These are phyloP conservation scores for Tyrannus savana DNA, from an alignment of 2,113 vertebrate species.

Conservation along the genomic window DNA sequence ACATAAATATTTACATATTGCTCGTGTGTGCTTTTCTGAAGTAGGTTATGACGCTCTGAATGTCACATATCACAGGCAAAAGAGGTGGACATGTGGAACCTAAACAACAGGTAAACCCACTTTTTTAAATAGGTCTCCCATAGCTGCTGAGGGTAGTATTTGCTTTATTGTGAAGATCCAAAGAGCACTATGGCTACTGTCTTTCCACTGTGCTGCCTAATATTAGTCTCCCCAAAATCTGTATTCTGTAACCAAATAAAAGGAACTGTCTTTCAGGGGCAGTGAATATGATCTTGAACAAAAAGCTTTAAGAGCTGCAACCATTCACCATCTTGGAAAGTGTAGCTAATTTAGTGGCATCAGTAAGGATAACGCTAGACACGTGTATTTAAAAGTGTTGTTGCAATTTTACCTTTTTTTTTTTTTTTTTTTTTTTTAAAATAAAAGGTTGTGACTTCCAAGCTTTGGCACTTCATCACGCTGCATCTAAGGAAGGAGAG, in stretches of 20 bases:
- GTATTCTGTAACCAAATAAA: background rate
- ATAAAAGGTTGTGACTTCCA: background rate
- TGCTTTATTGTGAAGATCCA: background rate
- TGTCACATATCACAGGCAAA: background rate
- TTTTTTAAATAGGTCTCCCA: background rate
- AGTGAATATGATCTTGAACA: background rate
- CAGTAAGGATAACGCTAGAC: rapidly evolving
- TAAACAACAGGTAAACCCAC: background rate
- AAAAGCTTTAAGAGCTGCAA: background rate
- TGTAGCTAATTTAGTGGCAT: background rate
- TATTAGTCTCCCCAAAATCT: background rate
- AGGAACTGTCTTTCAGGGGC: background rate
- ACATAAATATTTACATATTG: background rate
- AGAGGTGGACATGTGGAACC: background rate
- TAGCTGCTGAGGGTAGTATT: background rate
- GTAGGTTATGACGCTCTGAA: background rate
- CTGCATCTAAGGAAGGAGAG: background rate
- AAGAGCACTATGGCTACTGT: background rate
- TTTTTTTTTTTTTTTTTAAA: background rate
- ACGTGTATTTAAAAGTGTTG: background rate
- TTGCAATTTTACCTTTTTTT: background rate
- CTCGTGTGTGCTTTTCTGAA: background rate
- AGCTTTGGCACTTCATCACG: background rate
- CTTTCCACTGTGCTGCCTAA: background rate
- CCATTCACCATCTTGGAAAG: background rate